These are phyloP conservation scores for Actinia equina DNA, from an alignment of 64 coral and sea anemone species.

Conservation along the genomic window DNA sequence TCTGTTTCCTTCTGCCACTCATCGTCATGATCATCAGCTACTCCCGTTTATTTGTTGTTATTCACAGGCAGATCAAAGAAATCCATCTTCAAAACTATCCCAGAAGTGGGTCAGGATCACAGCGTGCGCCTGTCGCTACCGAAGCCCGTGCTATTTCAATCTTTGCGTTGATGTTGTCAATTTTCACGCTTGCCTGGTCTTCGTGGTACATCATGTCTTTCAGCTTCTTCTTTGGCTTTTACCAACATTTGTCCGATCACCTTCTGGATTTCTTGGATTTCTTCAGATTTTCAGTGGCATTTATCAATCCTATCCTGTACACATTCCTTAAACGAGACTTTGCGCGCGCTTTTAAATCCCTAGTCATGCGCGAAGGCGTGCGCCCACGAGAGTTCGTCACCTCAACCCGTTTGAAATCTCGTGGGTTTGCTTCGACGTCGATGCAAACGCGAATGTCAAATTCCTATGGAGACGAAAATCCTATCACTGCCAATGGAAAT, in stretches of 20 bases:
- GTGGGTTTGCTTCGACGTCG: not conserved
- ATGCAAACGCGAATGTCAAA: constrained; percentile 23
- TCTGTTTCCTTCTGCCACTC: constrained; percentile 72
- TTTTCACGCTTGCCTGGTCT: constrained; percentile 72
- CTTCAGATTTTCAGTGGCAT: constrained; percentile 69
- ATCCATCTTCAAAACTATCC: constrained; percentile 67
- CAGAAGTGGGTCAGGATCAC: not conserved
- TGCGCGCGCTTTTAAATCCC: constrained; percentile 54
- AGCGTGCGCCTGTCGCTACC: constrained; percentile 72
- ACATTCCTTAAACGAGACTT: constrained; percentile 94
- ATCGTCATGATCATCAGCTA: constrained; percentile 75
- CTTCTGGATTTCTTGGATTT: constrained; percentile 37
- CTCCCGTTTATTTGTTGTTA: constrained; percentile 69
- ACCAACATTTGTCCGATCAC: not conserved
- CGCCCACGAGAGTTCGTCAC: constrained; percentile 39
- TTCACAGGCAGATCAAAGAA: constrained; percentile 85
- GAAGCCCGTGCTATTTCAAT: constrained; percentile 75
- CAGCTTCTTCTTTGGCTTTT: not conserved
- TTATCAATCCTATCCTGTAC: constrained; percentile 83
- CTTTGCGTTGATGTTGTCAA: constrained; percentile 68
- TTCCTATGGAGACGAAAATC: constrained; percentile 26
- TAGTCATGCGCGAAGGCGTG: constrained; percentile 52
- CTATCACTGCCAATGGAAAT: constrained; percentile 17
- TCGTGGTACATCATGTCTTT: constrained; percentile 54
- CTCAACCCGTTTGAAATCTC: constrained; percentile 9